Evolutionary conservation across 2,888 invertebrate genomes (phyloP).

Genomic region (Sipha maydis): DNA sequence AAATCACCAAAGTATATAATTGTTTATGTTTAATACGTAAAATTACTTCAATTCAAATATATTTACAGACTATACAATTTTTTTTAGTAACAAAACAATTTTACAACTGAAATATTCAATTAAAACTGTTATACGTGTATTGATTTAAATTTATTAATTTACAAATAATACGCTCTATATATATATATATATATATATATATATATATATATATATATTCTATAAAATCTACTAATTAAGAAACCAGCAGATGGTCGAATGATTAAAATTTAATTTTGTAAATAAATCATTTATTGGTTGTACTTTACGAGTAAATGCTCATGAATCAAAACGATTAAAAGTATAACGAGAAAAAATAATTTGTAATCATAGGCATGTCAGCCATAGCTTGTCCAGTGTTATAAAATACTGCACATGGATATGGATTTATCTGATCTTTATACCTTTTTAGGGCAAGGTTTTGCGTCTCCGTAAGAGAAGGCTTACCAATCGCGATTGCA

Average conservation of each 20-base stretch:
- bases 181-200: no score
- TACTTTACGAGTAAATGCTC: background rate
- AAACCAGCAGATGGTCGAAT: no score
- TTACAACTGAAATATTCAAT: background rate
- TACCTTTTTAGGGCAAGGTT: slow-evolving; percentile 45
- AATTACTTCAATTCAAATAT: no score
- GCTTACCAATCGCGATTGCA: slow-evolving; percentile 50
- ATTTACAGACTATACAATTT: background rate
- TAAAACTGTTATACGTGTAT: no score
- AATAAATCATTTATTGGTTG: background rate
- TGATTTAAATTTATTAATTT: background rate
- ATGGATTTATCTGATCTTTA: slow-evolving; percentile 40
- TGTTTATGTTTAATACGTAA: no score
- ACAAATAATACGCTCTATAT: no score
- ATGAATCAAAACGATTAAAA: slow-evolving; percentile 7
- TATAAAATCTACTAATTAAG: background rate
- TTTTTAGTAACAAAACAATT: background rate
- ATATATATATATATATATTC: background rate
- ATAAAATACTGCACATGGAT: slow-evolving; percentile 41
- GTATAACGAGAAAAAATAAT: slow-evolving; percentile 31
- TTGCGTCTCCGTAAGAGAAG: slow-evolving; percentile 28
- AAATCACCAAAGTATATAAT: no score
- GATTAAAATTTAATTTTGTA: no score
- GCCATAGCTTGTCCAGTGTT: slow-evolving; percentile 23
- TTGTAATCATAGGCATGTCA: slow-evolving; percentile 28